A percentile compares a stretch with the other conserved stretches of the same genome.
Evolutionary conservation across 2,113 vertebrate species (phyloP).

Genomic region (Mellivora capensis): DNA sequence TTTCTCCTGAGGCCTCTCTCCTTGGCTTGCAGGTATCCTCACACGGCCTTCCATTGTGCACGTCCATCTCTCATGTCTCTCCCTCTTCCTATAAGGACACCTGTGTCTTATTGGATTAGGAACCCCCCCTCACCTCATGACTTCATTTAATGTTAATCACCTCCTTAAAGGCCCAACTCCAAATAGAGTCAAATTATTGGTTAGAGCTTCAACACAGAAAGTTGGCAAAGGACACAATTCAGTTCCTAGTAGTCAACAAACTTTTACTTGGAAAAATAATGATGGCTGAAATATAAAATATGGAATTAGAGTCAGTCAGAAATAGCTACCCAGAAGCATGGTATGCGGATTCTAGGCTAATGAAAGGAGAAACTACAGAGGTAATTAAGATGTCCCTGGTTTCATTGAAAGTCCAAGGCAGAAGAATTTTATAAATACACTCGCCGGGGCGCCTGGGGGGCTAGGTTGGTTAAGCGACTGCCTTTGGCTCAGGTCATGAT

Average conservation of each 20-base stretch:
- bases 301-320: background rate
- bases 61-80: background rate
- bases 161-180: background rate
- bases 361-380: background rate
- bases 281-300: background rate
- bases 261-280: constrained; percentile 11
- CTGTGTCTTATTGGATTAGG: background rate
- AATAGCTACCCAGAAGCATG: background rate
- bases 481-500: too few relatives aligned
- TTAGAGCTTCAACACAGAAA: background rate
- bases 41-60: background rate
- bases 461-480: too few relatives aligned
- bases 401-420: constrained; percentile 1
- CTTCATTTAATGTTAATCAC: constrained; percentile 8
- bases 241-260: background rate
- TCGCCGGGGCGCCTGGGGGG: too few relatives aligned
- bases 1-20: background rate
- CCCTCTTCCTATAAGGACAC: background rate
- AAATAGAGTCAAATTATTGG: background rate
- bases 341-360: background rate
- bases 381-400: background rate
- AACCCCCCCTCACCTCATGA: background rate
- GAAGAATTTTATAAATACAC: constrained; percentile 36
- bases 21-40: background rate
- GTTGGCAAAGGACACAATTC: background rate